These are phyloP conservation scores for Ifrita kowaldi DNA, from an alignment of 2,113 vertebrate species.

Conservation along the genomic window DNA sequence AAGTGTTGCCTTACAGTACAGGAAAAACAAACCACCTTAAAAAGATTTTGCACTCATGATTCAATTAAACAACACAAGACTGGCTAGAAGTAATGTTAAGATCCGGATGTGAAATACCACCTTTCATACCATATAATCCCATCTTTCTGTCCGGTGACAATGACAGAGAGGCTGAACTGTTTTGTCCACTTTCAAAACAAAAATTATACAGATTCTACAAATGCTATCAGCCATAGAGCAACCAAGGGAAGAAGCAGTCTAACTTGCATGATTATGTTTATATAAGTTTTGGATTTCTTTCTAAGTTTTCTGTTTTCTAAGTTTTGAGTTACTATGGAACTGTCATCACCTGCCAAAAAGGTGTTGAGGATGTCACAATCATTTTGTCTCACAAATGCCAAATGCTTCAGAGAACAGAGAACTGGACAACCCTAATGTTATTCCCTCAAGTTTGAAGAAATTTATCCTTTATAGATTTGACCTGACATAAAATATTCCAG, in stretches of 20 bases:
- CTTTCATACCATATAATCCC: background rate
- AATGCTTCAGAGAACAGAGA: background rate
- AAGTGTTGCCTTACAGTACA: background rate
- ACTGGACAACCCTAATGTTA: background rate
- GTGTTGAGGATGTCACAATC: background rate
- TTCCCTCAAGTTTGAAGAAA: background rate
- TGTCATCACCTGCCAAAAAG: background rate
- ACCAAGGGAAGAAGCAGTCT: background rate
- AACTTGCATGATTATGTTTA: background rate
- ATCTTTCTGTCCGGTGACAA: background rate
- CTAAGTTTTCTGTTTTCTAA: background rate
- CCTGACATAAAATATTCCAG: background rate
- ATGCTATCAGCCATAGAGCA: background rate
- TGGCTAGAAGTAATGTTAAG: background rate
- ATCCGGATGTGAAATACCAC: background rate
- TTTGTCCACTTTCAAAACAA: background rate
- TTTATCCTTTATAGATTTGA: background rate
- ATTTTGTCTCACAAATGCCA: conserved; percentile 9
- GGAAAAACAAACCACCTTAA: background rate
- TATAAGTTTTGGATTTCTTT: conserved; percentile 32
- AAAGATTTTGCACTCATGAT: background rate
- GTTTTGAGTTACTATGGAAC: conserved; percentile 5
- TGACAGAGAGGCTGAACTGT: background rate
- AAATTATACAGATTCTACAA: background rate
- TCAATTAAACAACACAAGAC: background rate